Percentiles rank a stretch among this genome's conserved stretches.
Evolutionary conservation across 1,140 invertebrate genomes (phyloP).

Genomic region (Cephus cinctus): DNA sequence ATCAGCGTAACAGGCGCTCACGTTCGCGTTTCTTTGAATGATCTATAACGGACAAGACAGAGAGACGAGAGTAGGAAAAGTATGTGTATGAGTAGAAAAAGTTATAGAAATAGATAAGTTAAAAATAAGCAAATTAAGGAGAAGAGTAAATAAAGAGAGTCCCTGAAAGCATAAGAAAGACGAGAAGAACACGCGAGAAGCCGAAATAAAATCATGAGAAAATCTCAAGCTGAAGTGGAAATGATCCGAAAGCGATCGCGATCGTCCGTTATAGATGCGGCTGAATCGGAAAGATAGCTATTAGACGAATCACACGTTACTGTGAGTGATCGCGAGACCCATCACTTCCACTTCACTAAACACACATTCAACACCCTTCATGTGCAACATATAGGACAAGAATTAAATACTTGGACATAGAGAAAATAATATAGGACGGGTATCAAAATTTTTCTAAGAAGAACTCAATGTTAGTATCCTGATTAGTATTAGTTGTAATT

Average conservation of each 20-base stretch:
- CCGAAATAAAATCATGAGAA: not conserved
- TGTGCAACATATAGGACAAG: no score
- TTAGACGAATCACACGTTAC: not conserved
- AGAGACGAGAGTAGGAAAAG: no score
- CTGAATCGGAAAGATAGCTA: constrained; percentile 36
- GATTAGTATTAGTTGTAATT: no score
- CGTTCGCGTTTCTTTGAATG: constrained; percentile 66
- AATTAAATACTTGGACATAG: no score
- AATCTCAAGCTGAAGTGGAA: not conserved
- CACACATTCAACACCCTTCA: constrained; percentile 19
- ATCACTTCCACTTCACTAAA: constrained; percentile 51
- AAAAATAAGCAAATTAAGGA: not conserved
- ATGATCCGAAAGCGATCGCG: not conserved
- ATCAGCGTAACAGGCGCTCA: constrained; percentile 74
- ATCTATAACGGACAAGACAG: constrained; percentile 64
- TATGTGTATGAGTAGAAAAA: no score
- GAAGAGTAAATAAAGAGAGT: no score
- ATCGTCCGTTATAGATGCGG: constrained; percentile 53
- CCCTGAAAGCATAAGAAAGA: no score
- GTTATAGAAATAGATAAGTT: not conserved
- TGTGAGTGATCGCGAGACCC: no score
- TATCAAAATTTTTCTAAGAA: no score
- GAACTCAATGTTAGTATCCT: no score
- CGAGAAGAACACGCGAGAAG: not conserved
- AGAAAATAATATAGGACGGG: no score